These are phyloP conservation scores for Chymomyza costata DNA, from an alignment of 1,140 invertebrate genomes.

Conservation along the genomic window DNA sequence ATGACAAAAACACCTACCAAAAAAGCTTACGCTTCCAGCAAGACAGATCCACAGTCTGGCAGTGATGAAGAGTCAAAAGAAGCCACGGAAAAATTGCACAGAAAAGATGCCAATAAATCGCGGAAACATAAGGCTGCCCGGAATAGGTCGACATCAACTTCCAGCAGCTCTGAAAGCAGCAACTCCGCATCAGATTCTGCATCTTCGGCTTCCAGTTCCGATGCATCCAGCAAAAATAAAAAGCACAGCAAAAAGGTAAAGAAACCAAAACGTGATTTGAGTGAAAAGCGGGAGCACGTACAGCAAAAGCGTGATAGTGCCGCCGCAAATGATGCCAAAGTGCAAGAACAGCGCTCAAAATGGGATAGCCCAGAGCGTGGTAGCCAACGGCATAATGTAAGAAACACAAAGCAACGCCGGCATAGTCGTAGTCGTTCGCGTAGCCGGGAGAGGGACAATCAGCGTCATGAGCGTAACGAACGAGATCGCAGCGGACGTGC, in stretches of 20 bases:
- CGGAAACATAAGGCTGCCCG: slow-evolving; percentile 10
- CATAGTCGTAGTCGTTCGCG: slow-evolving; percentile 21
- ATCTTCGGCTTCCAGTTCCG: no score
- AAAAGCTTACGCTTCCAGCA: no score
- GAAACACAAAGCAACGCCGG: slow-evolving; percentile 15
- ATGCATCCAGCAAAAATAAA: slow-evolving; percentile 6
- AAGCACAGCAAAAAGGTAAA: slow-evolving; percentile 18
- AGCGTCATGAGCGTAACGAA: not conserved
- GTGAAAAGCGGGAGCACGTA: not conserved
- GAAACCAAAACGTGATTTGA: slow-evolving; percentile 2
- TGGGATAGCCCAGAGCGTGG: slow-evolving; percentile 60
- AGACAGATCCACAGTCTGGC: not conserved
- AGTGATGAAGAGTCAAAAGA: slow-evolving; percentile 20
- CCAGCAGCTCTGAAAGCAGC: slow-evolving; percentile 10
- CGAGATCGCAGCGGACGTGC: slow-evolving; percentile 17
- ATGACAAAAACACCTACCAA: slow-evolving; percentile 5
- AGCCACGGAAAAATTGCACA: not conserved
- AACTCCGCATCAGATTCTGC: slow-evolving; percentile 1
- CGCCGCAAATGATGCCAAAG: slow-evolving; percentile 8
- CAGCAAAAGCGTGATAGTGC: slow-evolving; percentile 19
- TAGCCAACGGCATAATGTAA: slow-evolving; percentile 12
- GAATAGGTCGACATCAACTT: slow-evolving; percentile 22
- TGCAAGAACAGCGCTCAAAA: slow-evolving; percentile 60
- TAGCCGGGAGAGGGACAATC: slow-evolving; percentile 12
- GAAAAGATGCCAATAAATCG: slow-evolving; percentile 12